A percentile compares a stretch with the other conserved stretches of the same genome.
These are phyloP conservation scores for Tokudaia muenninki DNA, from an alignment of 2,797 vertebrate species.

Conservation along the genomic window DNA sequence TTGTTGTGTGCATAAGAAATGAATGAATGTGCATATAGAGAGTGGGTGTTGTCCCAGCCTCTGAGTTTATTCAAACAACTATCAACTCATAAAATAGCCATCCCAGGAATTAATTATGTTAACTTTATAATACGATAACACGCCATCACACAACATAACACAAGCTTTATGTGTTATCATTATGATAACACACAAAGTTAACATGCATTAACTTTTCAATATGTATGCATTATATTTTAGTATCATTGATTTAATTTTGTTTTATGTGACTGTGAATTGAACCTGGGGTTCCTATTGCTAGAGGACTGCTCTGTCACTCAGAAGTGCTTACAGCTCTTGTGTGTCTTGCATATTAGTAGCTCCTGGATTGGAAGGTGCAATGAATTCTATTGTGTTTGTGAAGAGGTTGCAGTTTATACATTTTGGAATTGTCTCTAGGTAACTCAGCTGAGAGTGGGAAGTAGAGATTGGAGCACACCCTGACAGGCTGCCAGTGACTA, in stretches of 20 bases:
- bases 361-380: not conserved
- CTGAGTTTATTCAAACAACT: not conserved
- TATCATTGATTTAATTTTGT: not conserved
- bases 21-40: not conserved
- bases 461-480: not conserved
- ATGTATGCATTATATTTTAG: not conserved
- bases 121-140: not conserved
- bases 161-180: not conserved
- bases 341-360: not conserved
- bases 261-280: not conserved
- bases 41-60: not conserved
- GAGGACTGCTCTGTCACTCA: too few species aligned
- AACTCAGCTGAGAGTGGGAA: not conserved
- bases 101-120: not conserved
- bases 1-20: not conserved
- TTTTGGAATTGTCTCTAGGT: not conserved
- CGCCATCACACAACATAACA: not conserved
- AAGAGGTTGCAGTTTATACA: not conserved
- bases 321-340: not conserved
- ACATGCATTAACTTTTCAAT: not conserved
- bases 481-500: not conserved
- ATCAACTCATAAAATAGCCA: not conserved
- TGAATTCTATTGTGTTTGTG: not conserved
- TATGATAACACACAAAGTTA: not conserved
- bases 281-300: not conserved